Evolutionary conservation across 1,140 invertebrate species (phyloP), one percentile per base, ranked within the genome.

Genomic region (Bombus balteatus): DNA sequence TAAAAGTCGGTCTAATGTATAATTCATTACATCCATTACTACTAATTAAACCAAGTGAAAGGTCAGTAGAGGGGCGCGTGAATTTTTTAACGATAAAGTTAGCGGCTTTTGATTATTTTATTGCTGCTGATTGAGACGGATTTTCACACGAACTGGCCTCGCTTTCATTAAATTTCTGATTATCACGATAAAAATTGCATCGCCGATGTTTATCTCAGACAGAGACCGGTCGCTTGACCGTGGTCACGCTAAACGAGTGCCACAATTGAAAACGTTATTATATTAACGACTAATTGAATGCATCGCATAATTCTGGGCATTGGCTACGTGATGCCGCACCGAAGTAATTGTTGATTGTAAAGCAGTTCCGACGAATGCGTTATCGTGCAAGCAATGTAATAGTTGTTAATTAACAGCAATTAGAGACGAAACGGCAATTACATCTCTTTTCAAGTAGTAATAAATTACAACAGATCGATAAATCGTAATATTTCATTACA

Each of bases 331-430:
- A 90, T 83, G 79, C 83, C 79, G 71, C 86, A 76, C 43, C 83
- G 74, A 75, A 87, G 83, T 90, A 90, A 90, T 90, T 88, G 82
- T 90, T 90, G 88, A 89, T 90, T 90, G 89, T 88, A 90, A 87
- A 90, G 75, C 89, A 88, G 89, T 90, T 82, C 79, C 86, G 81
- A 79, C 74, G 82, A 76, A 83, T 79, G 78, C 79, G 86, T 88
- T 86, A 88, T 78, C 82, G 86, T 70, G 79, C 86, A n/a, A 78
- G 74, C 75, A 82, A 88, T 88, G 83, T 88, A 90, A 90, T 88
- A 89, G 89, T 90, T 90, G 89, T 80, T 90, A 89, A 90, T 90
- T 90, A 86, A 86, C 89, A 76, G 39, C 89, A 90, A 90, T 90
- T 90, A 90, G 83, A 88, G 81, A 88, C 81, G 89, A 41, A 87